Base-by-base conservation (phyloP, 2,888 invertebrate species). In the Oxycera nigricornis region DNA sequence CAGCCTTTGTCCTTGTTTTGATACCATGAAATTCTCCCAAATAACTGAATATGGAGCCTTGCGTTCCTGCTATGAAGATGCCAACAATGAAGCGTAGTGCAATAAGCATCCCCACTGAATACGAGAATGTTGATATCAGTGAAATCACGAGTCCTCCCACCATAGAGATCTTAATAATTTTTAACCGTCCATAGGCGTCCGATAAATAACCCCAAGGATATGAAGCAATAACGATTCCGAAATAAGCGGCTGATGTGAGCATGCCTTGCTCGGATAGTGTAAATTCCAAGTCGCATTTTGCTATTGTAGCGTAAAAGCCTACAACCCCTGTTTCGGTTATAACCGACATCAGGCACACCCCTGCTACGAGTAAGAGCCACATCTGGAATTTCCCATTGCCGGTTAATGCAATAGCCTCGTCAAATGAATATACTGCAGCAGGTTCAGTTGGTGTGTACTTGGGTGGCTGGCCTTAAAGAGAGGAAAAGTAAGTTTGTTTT, bases 11-110 rank as follows among this genome's bases (percentile, higher is more conserved):
- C 0, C 87, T 80, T 1, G 83, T 81, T 0, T 84, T 79, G 72
- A 81, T 81, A 0, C 83, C 83, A 78, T 87, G 87, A 81, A 88
- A 88, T 78, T 88, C 88, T 6, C 88, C 88, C 1, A 88, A 80
- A 79, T 87, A 88, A 0, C 88, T 87, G 80, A 88, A 88, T 2
- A 85, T 85, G 1, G 87, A 86, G 0, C 88, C 86, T 4, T 88
- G 76, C 9, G 70, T 41, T 28, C 77, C 78, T 2, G 76, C 73
- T 20, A 77, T 73, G 22, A 87, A 87, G 1, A 91, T 87, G 39
- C 91, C 90, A 62, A 88, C 89, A 14, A 90, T 78, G 78, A 90
- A 89, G 77, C 91, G 83, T 74, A 90, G 87, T 0, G 87, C 78
- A 0, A 88, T 82, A 57, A 90, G 87, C 1, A 87, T 84, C n/a